A percentile compares a stretch with the other conserved stretches of the same genome.
Conservation (phyloP, 2,888 invertebrate genomes). For the Diarsia dahlii region DNA sequence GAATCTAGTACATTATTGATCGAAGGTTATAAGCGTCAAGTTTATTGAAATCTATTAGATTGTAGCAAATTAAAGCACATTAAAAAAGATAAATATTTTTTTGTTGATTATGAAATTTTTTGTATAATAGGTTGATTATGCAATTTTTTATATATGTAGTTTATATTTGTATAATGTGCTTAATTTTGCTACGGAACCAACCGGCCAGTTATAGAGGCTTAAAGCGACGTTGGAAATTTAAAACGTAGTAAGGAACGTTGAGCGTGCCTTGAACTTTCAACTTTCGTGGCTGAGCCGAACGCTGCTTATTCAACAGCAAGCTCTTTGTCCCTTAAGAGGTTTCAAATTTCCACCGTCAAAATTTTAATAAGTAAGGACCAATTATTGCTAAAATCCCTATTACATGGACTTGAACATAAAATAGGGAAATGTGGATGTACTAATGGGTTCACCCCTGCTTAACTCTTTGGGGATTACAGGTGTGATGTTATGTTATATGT, state of each 20-base stretch:
- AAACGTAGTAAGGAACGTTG: background rate
- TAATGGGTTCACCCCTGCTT: no score
- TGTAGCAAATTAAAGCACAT: background rate
- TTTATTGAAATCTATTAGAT: background rate
- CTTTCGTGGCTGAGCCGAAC: background rate
- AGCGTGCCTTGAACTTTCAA: background rate
- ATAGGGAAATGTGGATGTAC: no score
- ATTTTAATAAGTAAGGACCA: conserved; percentile 53
- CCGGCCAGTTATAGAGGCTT: conserved; percentile 66
- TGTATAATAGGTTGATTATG: no score
- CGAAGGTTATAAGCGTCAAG: no score
- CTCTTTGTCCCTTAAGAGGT: background rate
- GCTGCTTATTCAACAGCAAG: background rate
- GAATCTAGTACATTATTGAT: no score
- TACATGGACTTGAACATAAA: no score
- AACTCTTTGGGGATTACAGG: no score
- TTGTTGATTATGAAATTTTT: no score
- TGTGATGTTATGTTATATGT: no score
- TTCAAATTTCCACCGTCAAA: background rate
- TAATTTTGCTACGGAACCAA: conserved; percentile 10
- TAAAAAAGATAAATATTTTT: background rate
- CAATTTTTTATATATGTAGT: no score
- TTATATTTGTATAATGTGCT: conserved; percentile 15
- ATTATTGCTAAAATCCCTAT: conserved; percentile 39
- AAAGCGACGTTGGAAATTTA: background rate